Evolutionary conservation across 35 echinoderm and acorn worm genomes (phyloP), one percentile per base, ranked within the genome.

Genomic region (Ophiothrix spiculata): DNA sequence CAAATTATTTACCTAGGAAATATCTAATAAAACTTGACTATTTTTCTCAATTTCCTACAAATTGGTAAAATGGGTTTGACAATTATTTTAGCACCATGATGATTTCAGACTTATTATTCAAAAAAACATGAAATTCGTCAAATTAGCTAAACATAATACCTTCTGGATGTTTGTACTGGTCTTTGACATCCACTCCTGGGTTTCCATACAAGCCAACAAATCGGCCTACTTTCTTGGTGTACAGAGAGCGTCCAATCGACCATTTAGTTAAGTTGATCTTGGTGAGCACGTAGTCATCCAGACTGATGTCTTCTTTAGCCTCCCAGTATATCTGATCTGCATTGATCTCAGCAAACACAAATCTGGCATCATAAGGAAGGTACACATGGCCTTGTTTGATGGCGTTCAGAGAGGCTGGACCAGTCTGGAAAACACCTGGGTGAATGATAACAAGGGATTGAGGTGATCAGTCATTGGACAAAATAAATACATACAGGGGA

Each of bases 321-420:
- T 31, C 31, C 92, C 92, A 94, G 45, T 94, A 77, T 4, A 94
- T 84, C 15, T 39, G 84, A 36, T 90, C 88, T 15, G 88, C 92
- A n/a, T 94, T 94, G 2, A 94, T 88, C 78, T 94, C 92, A 39
- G 92, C 92, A 84, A 94, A 94, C 16, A 83, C 88, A 84, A 94
- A 94, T 14, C 74, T 78, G 25, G 92, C 75, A 80, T 94, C 88
- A 39, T 94, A 90, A 1, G 82, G 77, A 56, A 86, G 80, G 79
- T 94, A 90, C 0, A 90, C 84, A 1, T 87, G 83, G 34, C 92
- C 92, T 8, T 90, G 77, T 32, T 87, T 94, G 31, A 94, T 94
- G 63, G 92, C 88, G n/a, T 76, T 90, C 32, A 94, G 79, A 1
- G 92, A 87, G 29, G 83, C 78, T 12, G 92, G 88, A 10, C 92